Conservation (phyloP, 2,797 vertebrate species). For the Rachycentron canadum region DNA sequence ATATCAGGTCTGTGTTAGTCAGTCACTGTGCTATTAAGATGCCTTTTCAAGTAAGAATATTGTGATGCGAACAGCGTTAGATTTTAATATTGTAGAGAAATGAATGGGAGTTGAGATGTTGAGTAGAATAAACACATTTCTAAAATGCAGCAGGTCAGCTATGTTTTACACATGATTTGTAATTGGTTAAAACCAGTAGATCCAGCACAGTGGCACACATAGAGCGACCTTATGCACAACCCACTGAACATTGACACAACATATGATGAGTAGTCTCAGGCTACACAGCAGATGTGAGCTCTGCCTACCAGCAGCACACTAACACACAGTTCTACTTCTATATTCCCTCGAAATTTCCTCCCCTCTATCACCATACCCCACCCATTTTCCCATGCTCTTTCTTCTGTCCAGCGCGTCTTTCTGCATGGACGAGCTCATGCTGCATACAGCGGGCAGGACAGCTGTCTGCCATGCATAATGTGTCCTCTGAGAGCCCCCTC, state of each 20-base stretch:
- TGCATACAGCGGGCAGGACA: constrained; percentile 69
- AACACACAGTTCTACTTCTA: constrained; percentile 10
- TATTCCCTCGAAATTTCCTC: constrained; percentile 28
- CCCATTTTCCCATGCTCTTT: constrained; percentile 27
- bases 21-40: background rate
- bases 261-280: background rate
- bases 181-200: background rate
- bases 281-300: constrained; percentile 18
- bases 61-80: background rate
- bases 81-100: background rate
- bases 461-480: constrained; percentile 81
- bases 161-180: background rate
- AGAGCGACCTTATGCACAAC: background rate
- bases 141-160: background rate
- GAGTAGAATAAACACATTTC: background rate
- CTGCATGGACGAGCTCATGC: constrained; percentile 65
- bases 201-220: background rate
- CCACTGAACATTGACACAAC: background rate
- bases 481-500: constrained; percentile 72
- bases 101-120: background rate
- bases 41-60: background rate
- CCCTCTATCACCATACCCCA: constrained; percentile 16
- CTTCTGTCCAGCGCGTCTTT: constrained; percentile 69
- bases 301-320: background rate
- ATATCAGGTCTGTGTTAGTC: background rate